These are phyloP conservation scores for Athalia rosae DNA, from an alignment of 2,888 invertebrate genomes.

Conservation along the genomic window DNA sequence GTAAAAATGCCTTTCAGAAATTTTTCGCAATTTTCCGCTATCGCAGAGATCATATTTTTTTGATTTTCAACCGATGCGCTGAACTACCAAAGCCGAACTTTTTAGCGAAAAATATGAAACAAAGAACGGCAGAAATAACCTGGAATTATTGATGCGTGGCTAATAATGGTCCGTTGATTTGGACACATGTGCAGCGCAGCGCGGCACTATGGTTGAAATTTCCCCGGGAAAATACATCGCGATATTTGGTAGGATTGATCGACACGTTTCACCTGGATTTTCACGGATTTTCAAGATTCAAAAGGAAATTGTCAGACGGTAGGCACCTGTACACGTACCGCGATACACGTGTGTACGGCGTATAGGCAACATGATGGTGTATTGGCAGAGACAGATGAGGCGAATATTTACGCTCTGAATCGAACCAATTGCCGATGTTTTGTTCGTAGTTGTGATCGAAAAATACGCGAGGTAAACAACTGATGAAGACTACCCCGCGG, in stretches of 20 bases:
- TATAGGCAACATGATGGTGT: too few relatives aligned
- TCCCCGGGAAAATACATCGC: neutral
- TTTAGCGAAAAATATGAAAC: too few relatives aligned
- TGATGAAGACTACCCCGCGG: constrained; percentile 2
- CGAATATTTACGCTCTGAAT: constrained; percentile 39
- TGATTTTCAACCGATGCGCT: too few relatives aligned
- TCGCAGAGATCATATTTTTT: too few relatives aligned
- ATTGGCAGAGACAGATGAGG: constrained; percentile 6
- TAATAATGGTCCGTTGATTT: too few relatives aligned
- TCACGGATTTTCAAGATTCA: constrained; percentile 4
- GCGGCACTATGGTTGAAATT: neutral
- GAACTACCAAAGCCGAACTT: too few relatives aligned
- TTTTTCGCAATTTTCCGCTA: too few relatives aligned
- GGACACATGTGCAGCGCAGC: too few relatives aligned
- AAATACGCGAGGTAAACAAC: constrained; percentile 36
- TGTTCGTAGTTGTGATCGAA: constrained; percentile 25
- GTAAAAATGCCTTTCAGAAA: too few relatives aligned
- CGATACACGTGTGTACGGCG: too few relatives aligned
- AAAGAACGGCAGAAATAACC: too few relatives aligned
- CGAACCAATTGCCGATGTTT: constrained; percentile 24
- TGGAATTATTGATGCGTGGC: too few relatives aligned
- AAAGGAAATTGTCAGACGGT: neutral
- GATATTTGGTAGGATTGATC: neutral
- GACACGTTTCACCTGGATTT: constrained; percentile 25
- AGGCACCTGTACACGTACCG: neutral